A percentile compares a stretch with the other conserved stretches of the same genome.
Evolutionary conservation across 1,140 invertebrate species (phyloP).

Genomic region (Drosophila murphyi): DNA sequence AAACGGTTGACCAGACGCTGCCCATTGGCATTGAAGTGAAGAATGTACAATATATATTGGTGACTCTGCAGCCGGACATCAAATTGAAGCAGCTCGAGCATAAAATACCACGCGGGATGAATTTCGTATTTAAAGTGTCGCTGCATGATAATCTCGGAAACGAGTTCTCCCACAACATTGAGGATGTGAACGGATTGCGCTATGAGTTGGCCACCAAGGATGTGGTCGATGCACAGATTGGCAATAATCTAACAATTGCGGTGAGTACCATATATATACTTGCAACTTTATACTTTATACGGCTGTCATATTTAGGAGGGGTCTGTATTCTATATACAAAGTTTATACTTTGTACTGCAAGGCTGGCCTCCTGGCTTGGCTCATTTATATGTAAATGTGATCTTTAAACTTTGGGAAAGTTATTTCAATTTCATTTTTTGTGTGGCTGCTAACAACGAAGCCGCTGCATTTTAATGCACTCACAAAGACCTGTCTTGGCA

Average conservation of each 20-base stretch:
- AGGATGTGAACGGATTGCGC: constrained; percentile 75
- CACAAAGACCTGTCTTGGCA: constrained; percentile 29
- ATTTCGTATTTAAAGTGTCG: constrained; percentile 80
- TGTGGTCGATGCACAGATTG: constrained; percentile 79
- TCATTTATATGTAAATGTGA: constrained; percentile 60
- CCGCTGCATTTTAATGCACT: constrained; percentile 60
- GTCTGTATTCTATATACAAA: too few species aligned
- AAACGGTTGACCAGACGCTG: constrained; percentile 78
- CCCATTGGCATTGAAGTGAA: constrained; percentile 82
- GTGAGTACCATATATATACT: constrained; percentile 56
- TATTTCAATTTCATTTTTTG: constrained; percentile 55
- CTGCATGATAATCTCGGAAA: constrained; percentile 84
- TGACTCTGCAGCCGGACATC: constrained; percentile 67
- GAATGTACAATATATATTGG: constrained; percentile 82
- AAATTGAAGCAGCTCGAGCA: constrained; percentile 72
- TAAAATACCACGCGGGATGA: constrained; percentile 82
- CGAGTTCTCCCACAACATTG: constrained; percentile 83
- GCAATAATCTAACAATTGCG: constrained; percentile 79
- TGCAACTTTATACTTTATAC: constrained; percentile 29
- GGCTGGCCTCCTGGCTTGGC: constrained; percentile 6
- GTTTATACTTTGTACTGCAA: constrained; percentile 8
- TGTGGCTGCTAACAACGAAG: constrained; percentile 47
- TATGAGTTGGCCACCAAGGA: constrained; percentile 82
- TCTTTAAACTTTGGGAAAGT: constrained; percentile 52
- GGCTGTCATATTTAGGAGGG: constrained; percentile 25